A percentile compares a stretch with the other conserved stretches of the same genome.
Evolutionary conservation across 2,888 invertebrate genomes (phyloP).

Genomic region (Parelbella ahira): DNA sequence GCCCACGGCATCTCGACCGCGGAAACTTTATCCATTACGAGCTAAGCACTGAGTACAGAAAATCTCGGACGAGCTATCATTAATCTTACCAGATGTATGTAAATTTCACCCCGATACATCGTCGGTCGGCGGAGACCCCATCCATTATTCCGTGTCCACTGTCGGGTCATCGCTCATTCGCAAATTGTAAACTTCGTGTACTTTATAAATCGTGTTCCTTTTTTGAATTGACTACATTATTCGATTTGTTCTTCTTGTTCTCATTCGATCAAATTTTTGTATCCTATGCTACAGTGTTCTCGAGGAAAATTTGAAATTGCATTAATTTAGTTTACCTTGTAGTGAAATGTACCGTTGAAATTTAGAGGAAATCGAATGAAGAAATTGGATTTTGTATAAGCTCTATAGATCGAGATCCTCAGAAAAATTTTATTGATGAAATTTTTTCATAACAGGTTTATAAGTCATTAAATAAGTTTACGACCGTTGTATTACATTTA

Average conservation of each 20-base stretch:
- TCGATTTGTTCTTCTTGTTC: too few species aligned
- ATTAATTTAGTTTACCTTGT: too few species aligned
- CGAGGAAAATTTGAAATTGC: too few species aligned
- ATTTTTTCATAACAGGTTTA: too few species aligned
- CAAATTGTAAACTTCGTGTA: slow-evolving; percentile 35
- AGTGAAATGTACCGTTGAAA: too few species aligned
- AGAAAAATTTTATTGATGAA: too few species aligned
- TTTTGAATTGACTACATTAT: slow-evolving; percentile 9
- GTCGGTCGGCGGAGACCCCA: slow-evolving; percentile 48
- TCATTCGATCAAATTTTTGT: not conserved
- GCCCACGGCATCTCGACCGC: slow-evolving; percentile 12
- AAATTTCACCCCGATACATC: slow-evolving; percentile 66
- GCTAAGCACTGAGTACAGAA: slow-evolving; percentile 39
- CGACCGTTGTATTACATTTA: too few species aligned
- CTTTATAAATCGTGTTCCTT: slow-evolving; percentile 25
- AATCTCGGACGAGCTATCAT: slow-evolving; percentile 51
- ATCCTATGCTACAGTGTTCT: slow-evolving; percentile 1
- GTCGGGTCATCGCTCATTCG: slow-evolving; percentile 39
- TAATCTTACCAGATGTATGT: slow-evolving; percentile 63
- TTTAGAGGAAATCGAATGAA: too few species aligned
- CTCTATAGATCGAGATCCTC: too few species aligned
- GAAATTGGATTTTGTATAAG: too few species aligned
- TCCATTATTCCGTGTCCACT: slow-evolving; percentile 42
- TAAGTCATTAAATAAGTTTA: too few species aligned
- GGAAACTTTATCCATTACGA: slow-evolving; percentile 37